Conservation (phyloP, 2,797 vertebrate species). For the Telmatherina bonti region DNA sequence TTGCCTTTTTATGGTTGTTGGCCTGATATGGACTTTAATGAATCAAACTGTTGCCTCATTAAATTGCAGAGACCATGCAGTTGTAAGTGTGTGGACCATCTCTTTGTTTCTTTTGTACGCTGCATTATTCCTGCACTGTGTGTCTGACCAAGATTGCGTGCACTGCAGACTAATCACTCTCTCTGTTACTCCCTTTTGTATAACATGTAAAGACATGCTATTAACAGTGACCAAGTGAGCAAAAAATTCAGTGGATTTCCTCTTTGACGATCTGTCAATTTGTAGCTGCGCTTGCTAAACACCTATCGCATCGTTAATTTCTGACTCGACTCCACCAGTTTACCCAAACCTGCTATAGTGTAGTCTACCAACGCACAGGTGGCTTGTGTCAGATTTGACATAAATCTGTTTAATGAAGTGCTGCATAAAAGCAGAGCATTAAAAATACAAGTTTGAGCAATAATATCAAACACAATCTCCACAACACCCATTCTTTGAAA, state of each 20-base stretch:
- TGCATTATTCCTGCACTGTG: conserved; percentile 1
- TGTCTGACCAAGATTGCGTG: neutral
- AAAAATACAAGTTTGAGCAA: conserved; percentile 74
- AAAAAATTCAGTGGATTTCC: neutral
- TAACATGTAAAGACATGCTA: conserved; percentile 22
- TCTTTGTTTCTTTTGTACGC: neutral
- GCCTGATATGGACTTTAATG: neutral
- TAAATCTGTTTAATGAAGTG: conserved; percentile 74
- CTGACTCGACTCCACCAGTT: neutral
- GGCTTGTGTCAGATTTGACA: conserved; percentile 49
- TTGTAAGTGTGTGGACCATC: conserved; percentile 19
- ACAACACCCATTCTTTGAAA: conserved; percentile 75
- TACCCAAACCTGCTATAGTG: conserved; percentile 5
- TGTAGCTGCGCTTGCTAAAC: conserved; percentile 25
- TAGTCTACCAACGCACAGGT: neutral
- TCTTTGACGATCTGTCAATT: conserved; percentile 11
- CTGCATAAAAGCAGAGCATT: conserved; percentile 75
- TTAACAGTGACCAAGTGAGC: conserved; percentile 6
- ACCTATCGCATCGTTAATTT: conserved; percentile 19
- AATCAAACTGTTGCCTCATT: conserved; percentile 26
- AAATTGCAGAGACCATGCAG: conserved; percentile 1
- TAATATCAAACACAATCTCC: conserved; percentile 76
- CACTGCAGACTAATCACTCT: neutral
- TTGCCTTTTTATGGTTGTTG: neutral
- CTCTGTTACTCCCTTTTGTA: neutral